These are phyloP conservation scores for Pristionchus entomophagus DNA, from an alignment of 2,888 invertebrate species.

Conservation along the genomic window DNA sequence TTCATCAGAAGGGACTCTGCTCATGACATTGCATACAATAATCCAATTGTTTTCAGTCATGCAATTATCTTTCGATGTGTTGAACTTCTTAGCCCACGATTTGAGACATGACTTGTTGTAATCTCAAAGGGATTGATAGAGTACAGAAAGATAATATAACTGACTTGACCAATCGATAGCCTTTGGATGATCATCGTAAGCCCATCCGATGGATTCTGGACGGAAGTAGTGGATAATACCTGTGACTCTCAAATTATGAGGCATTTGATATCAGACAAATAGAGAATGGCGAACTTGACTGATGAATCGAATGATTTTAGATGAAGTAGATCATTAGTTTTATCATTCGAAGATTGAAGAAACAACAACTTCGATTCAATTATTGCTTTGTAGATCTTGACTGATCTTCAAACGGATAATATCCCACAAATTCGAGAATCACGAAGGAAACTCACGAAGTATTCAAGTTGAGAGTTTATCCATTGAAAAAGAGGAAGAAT, in stretches of 20 bases:
- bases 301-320: not conserved
- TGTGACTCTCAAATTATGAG: not conserved
- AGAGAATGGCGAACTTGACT: not conserved
- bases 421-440: not conserved
- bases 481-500: not conserved
- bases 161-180: not conserved
- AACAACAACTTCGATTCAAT: not conserved
- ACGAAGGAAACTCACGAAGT: no score
- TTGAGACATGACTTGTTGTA: conserved; percentile 1
- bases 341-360: not conserved
- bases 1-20: not conserved
- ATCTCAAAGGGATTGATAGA: not conserved
- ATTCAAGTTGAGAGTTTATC: not conserved
- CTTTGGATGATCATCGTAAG: not conserved
- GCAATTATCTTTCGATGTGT: not conserved
- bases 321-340: not conserved
- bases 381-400: not conserved
- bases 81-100: not conserved
- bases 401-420: not conserved
- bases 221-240: not conserved
- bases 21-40: not conserved
- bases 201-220: not conserved
- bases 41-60: not conserved
- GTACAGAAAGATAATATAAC: not conserved
- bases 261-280: no score